Conservation (phyloP, 2,113 vertebrate genomes). For the Cyphomyrus plagiostoma region DNA sequence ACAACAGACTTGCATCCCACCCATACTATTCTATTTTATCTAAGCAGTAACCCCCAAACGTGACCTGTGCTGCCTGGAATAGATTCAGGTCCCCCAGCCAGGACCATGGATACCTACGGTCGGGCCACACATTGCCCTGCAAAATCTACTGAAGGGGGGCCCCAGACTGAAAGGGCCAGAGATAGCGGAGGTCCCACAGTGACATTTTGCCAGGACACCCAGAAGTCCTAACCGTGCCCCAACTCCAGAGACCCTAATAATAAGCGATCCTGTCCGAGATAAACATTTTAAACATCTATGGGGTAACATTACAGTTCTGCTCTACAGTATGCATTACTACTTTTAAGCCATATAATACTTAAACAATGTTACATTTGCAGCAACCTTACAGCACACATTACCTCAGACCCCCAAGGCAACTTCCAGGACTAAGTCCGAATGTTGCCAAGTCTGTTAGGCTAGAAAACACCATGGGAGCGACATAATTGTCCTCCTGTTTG, state of each 20-base stretch:
- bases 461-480: neutral
- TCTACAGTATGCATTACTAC: neutral
- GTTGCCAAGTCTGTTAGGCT: neutral
- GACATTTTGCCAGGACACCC: neutral
- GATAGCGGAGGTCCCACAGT: neutral
- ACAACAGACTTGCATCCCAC: neutral
- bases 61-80: neutral
- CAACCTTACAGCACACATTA: neutral
- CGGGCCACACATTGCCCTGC: neutral
- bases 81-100: neutral
- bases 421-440: neutral
- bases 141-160: neutral
- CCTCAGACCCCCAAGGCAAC: neutral
- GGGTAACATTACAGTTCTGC: neutral
- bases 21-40: neutral
- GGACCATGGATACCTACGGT: neutral
- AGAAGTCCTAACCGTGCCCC: neutral
- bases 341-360: neutral
- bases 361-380: neutral
- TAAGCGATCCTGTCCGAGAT: neutral
- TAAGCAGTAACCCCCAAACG: neutral
- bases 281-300: neutral
- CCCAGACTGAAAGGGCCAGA: neutral
- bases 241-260: neutral
- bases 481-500: neutral